Percentiles rank a stretch among this genome's conserved stretches.
Conservation (phyloP, 2,113 vertebrate genomes). For the Nipponia nippon region DNA sequence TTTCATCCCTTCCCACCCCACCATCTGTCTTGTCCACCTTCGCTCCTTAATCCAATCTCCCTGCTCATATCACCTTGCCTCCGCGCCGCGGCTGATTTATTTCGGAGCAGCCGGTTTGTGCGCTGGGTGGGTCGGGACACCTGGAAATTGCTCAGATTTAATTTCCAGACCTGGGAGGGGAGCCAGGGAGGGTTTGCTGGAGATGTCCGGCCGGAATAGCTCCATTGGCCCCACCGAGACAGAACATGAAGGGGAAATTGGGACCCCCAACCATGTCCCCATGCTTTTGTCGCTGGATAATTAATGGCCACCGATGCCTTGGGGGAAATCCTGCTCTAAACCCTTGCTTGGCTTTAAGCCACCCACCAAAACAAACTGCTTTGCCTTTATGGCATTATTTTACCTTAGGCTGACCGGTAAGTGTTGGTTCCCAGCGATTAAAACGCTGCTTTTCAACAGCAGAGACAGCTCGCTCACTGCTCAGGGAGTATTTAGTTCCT, state of each 20-base stretch:
- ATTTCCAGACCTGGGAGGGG: neutral
- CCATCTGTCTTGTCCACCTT: conserved; percentile 35
- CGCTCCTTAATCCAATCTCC: neutral
- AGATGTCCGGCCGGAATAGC: neutral
- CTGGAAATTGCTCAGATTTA: neutral
- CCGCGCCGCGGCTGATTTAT: neutral
- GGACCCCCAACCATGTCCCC: neutral
- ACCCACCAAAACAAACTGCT: neutral
- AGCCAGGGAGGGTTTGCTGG: neutral
- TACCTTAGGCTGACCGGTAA: neutral
- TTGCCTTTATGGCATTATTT: neutral
- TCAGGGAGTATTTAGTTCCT: neutral
- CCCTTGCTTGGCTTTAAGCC: neutral
- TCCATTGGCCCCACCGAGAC: accelerated
- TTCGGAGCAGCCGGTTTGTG: neutral
- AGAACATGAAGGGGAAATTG: accelerated
- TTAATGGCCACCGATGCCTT: neutral
- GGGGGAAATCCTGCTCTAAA: neutral
- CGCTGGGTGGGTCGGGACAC: accelerated
- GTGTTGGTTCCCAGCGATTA: neutral
- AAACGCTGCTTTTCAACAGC: neutral
- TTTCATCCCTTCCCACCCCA: neutral
- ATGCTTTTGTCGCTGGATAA: neutral
- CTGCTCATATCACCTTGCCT: neutral
- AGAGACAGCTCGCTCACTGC: accelerated